Evolutionary conservation across 2,113 vertebrate species (phyloP).

Genomic region (Nestor notabilis): DNA sequence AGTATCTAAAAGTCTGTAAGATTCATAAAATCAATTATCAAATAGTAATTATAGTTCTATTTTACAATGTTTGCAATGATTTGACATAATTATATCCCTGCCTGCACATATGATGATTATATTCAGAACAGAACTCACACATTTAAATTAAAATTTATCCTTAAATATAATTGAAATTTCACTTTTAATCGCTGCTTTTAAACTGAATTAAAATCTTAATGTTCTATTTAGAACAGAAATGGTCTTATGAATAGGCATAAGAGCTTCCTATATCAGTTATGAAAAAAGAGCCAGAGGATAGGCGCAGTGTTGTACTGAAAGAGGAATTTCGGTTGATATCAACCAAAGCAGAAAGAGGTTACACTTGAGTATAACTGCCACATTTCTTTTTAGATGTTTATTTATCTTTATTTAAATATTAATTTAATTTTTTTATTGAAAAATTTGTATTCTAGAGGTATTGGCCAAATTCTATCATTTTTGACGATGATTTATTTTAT

Average conservation of each 20-base stretch:
- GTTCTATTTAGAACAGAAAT: background rate
- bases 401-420: background rate
- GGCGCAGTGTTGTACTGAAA: accelerated
- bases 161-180: background rate
- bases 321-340: background rate
- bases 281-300: background rate
- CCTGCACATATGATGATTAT: background rate
- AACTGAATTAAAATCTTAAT: background rate
- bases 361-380: background rate
- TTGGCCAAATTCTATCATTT: background rate
- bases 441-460: background rate
- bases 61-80: background rate
- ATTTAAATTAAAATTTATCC: background rate
- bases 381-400: background rate
- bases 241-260: background rate
- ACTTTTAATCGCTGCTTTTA: background rate
- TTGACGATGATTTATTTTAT: background rate
- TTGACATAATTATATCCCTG: background rate
- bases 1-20: background rate
- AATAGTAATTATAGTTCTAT: background rate
- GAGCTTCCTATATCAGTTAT: background rate
- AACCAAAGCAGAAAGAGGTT: background rate
- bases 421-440: background rate
- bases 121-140: background rate
- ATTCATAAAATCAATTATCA: background rate